Percentiles rank a stretch among this genome's conserved stretches.
These are phyloP conservation scores for Chrysolina americana DNA, from an alignment of 2,888 invertebrate genomes.

Conservation along the genomic window DNA sequence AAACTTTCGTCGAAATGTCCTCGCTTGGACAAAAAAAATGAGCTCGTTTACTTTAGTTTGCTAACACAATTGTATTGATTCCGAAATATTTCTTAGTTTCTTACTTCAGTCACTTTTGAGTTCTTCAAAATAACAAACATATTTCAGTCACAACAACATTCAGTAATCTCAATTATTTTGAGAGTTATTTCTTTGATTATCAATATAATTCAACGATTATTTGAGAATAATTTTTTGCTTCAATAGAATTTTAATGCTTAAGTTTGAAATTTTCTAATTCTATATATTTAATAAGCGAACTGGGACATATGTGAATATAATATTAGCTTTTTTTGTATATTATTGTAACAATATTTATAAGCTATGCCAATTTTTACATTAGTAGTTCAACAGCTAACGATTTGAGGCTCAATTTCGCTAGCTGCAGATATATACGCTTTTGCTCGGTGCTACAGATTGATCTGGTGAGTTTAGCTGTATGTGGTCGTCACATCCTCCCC, in stretches of 20 bases:
- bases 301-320: background rate
- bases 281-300: background rate
- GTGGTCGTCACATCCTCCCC: background rate
- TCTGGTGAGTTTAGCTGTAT: background rate
- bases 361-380: background rate
- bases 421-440: background rate
- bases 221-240: background rate
- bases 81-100: background rate
- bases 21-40: conserved; percentile 67
- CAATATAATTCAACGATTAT: background rate
- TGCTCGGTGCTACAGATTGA: background rate
- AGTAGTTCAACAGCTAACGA: background rate
- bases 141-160: no score
- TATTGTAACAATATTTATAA: conserved; percentile 5
- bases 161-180: background rate
- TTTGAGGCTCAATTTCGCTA: conserved; percentile 1
- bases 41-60: conserved; percentile 38
- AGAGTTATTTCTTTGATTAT: background rate
- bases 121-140: no score
- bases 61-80: conserved; percentile 30
- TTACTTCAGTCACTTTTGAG: background rate
- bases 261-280: background rate
- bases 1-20: conserved; percentile 69
- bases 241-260: conserved; percentile 17
- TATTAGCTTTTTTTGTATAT: conserved; percentile 19